Base-by-base conservation (phyloP, 1,140 invertebrate genomes). In the Polyergus mexicanus region DNA sequence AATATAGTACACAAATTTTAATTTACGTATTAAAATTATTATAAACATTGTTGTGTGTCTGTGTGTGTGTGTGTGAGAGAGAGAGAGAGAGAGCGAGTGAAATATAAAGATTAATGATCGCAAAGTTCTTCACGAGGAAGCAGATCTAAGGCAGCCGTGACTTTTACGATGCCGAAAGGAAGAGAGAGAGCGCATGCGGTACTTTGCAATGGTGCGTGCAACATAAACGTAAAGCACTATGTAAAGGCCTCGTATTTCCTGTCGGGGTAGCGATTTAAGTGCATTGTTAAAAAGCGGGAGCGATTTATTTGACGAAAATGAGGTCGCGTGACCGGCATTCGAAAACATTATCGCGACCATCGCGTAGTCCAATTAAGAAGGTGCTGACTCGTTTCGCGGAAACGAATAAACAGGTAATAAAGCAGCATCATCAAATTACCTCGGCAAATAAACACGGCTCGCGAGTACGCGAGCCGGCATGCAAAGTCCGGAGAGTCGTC, bases 331-430 rank as follows among this genome's bases (percentile, higher is more conserved):
- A 84, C 81, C 72, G n/a, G 51, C 63, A 65, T 80, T 35, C 75
- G 63, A 85, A 85, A 25, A 58, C 74, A 80, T 78, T 85, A 78
- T 85, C 84, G 51, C 51, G 74, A 78, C 35, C 68, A 74, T 86
- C 38, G 22, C 60, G 47, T 84, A 68, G 85, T 54, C 85, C 71
- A 86, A 86, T 86, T 86, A 86, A 86, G 63, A 86, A 86, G 80
- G 60, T 84, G 85, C 71, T 76, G 71, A 86, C 56, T 75, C 68
- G 41, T 58, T 88, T 87, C 87, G 69, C 83, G 87, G 88, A 91
- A 91, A 88, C 71, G 83, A 86, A 87, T 88, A 88, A 91, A 89
- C 89, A 84, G 87, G 58, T 81, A 77, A 91, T 92, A 92, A 92
- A 92, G 80, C 78, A 56, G 60, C 58, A 83, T 41, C 51, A 89